Base-by-base conservation (phyloP, 1,140 invertebrate genomes). In the Brachionus angularis region DNA sequence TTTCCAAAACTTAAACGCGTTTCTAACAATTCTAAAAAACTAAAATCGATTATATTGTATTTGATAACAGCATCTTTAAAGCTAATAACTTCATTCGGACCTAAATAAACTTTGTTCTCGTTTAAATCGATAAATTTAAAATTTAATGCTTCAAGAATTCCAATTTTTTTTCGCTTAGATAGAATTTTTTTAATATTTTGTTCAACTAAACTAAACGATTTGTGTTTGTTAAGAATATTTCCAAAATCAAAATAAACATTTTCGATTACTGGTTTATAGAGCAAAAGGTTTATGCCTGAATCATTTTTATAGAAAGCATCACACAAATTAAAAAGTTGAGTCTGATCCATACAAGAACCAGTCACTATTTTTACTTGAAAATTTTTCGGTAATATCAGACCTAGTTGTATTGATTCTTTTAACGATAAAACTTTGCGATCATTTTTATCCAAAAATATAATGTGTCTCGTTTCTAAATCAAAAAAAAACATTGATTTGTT, bases 331-430 rank as follows among this genome's bases (percentile, higher is more conserved):
- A 67, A 5, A 27, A n/a, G 18, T 18, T 64, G n/a, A n/a, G n/a
- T n/a, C n/a, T n/a, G n/a, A n/a, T n/a, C n/a, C n/a, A n/a, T n/a
- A n/a, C n/a, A n/a, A n/a, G n/a, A n/a, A n/a, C n/a, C n/a, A n/a
- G n/a, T n/a, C n/a, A n/a, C n/a, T n/a, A n/a, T n/a, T 14, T 67
- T 67, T 1, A 67, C 12, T 50, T 67, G n/a, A 50, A 67, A 67
- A 0, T 39, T 29, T 14, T 36, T 33, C 4, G 42, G 42, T 21
- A 67, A 7, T 5, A 67, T 36, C 18, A 67, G 36, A 29, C n/a
- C 25, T 21, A 23, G 42, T 12, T 67, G 18, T 14, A 67, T 67
- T 12, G 62, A 39, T 25, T 67, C 62, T 12, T 33, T 5, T 5
- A 67, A 12, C 5, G 62, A 67, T 5, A 67, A 29, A 10, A 67